Conservation (phyloP, 2,113 vertebrate genomes). For the Ciconia stormi region DNA sequence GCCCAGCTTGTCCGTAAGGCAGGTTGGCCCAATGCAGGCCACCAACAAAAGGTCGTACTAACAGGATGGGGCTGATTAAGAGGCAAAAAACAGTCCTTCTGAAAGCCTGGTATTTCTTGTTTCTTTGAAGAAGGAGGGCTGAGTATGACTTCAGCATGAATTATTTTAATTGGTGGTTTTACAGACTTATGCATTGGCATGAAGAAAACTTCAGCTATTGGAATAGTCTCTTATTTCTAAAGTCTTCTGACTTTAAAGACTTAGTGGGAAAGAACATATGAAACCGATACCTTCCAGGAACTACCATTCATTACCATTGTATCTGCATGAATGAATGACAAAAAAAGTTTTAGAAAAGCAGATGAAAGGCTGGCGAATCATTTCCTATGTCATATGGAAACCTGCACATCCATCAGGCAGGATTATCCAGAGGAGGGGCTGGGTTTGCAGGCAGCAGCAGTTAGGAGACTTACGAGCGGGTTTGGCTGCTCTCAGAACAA, state of each 20-base stretch:
- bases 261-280: slow-evolving; percentile 9
- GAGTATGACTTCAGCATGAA: slow-evolving; percentile 21
- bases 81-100: background rate
- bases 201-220: slow-evolving; percentile 20
- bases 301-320: slow-evolving; percentile 36
- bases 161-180: slow-evolving; percentile 57
- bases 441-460: background rate
- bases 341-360: slow-evolving; percentile 42
- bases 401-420: background rate
- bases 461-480: background rate
- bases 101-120: background rate
- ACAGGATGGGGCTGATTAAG: background rate
- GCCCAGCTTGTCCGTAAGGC: background rate
- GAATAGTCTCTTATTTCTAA: slow-evolving; percentile 34
- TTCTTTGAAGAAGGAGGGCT: slow-evolving; percentile 12
- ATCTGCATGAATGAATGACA: slow-evolving; percentile 55
- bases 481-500: background rate
- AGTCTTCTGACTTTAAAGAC: slow-evolving; percentile 41
- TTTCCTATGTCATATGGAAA: slow-evolving; percentile 2
- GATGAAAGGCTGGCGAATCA: background rate
- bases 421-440: background rate
- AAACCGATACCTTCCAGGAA: slow-evolving; percentile 46
- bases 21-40: background rate
- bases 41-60: background rate
- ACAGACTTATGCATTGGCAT: slow-evolving; percentile 27